A percentile compares a stretch with the other conserved stretches of the same genome.
These are phyloP conservation scores for Pecten maximus DNA, from an alignment of 2,888 invertebrate genomes.

Conservation along the genomic window DNA sequence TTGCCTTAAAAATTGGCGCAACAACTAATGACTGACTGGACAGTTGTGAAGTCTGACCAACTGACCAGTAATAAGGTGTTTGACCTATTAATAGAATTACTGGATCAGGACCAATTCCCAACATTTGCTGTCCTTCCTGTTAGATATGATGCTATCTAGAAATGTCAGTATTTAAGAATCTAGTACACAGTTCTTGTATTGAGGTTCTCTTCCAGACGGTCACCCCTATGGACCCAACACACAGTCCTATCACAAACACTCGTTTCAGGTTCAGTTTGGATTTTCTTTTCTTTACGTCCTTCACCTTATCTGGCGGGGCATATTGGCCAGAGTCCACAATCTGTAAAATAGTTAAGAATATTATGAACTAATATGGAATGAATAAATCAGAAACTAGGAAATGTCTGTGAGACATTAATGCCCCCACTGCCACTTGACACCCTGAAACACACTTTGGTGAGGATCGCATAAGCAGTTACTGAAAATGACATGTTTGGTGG, in stretches of 20 bases:
- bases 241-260: constrained; percentile 16
- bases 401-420: too few species aligned
- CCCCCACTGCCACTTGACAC: too few species aligned
- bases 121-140: background rate
- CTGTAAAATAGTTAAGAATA: background rate
- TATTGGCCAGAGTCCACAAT: background rate
- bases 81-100: background rate
- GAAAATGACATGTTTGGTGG: too few species aligned
- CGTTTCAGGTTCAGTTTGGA: background rate
- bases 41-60: background rate
- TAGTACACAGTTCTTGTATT: background rate
- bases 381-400: background rate
- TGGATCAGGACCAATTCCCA: background rate
- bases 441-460: too few species aligned
- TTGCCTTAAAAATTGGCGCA: too few species aligned
- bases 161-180: background rate
- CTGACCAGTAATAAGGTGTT: background rate
- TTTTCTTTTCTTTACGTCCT: background rate
- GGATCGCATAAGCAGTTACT: too few species aligned
- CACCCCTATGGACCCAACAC: background rate
- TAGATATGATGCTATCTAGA: background rate
- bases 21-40: background rate
- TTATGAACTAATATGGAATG: background rate
- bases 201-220: background rate
- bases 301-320: background rate